Percentiles rank a stretch among this genome's conserved stretches.
These are phyloP conservation scores for Callionymus lyra DNA, from an alignment of 2,113 vertebrate species.

Conservation along the genomic window DNA sequence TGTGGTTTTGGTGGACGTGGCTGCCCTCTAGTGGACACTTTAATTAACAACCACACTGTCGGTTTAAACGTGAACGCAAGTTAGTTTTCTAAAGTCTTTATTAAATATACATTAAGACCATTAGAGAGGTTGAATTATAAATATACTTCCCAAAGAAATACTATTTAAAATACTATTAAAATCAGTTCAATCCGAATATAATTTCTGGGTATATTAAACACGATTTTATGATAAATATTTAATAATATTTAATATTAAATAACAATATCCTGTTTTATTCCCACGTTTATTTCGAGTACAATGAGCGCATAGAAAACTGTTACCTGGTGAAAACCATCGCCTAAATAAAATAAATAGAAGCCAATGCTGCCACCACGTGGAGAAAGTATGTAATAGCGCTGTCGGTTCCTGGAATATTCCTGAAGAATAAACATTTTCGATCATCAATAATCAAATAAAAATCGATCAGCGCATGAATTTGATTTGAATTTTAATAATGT, in stretches of 20 bases:
- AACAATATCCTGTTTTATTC: no score
- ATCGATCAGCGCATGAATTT: not conserved
- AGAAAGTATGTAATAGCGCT: not conserved
- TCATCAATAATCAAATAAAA: not conserved
- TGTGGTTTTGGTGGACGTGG: no score
- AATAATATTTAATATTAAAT: no score
- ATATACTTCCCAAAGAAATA: no score
- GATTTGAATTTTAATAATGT: not conserved
- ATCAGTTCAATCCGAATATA: not conserved
- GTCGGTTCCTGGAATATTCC: not conserved
- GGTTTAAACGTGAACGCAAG: no score
- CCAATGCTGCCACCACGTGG: conserved; percentile 36
- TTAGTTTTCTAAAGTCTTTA: no score
- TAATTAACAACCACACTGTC: no score
- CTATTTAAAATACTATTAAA: not conserved
- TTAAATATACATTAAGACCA: not conserved
- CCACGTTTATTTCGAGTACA: no score
- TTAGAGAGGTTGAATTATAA: not conserved
- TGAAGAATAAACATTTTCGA: not conserved
- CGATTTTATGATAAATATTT: not conserved
- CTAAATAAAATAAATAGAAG: no score
- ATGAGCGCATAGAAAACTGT: no score
- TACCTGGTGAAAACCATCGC: no score
- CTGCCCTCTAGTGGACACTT: not conserved
- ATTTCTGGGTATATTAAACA: not conserved